Conservation (phyloP, 2,888 invertebrate genomes). For the Dryobota labecula region DNA sequence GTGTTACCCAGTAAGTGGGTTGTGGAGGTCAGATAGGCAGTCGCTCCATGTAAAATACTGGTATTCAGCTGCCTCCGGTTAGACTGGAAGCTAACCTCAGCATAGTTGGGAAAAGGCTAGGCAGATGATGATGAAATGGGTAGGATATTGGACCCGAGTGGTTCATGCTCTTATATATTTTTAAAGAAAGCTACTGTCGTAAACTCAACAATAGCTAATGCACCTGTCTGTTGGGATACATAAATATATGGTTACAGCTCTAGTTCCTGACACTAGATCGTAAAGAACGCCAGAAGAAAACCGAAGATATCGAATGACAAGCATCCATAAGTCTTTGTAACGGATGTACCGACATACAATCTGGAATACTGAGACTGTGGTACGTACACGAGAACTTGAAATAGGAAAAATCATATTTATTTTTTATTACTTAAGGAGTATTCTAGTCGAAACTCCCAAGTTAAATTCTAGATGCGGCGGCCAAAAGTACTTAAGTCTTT, state of each 20-base stretch:
- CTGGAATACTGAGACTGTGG: background rate
- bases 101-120: too few relatives aligned
- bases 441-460: background rate
- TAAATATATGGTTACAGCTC: constrained; percentile 21
- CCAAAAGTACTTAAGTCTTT: too few relatives aligned
- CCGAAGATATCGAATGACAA: constrained; percentile 12
- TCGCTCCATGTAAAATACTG: too few relatives aligned
- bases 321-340: constrained; percentile 35
- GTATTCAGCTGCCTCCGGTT: too few relatives aligned
- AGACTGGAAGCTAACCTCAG: too few relatives aligned
- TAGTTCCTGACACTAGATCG: constrained; percentile 21
- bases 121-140: too few relatives aligned
- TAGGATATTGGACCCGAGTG: too few relatives aligned
- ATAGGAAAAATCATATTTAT: background rate
- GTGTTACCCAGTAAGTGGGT: too few relatives aligned
- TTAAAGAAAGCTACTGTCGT: background rate
- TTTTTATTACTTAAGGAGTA: background rate
- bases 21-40: too few relatives aligned
- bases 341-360: constrained; percentile 1
- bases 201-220: constrained; percentile 14
- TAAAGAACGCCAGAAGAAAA: constrained; percentile 35
- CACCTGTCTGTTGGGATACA: background rate
- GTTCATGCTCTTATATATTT: background rate
- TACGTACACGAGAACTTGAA: background rate
- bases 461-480: too few relatives aligned